A percentile compares a stretch with the other conserved stretches of the same genome.
These are phyloP conservation scores for Aethina tumida DNA, from an alignment of 1,140 invertebrate species.

Conservation along the genomic window DNA sequence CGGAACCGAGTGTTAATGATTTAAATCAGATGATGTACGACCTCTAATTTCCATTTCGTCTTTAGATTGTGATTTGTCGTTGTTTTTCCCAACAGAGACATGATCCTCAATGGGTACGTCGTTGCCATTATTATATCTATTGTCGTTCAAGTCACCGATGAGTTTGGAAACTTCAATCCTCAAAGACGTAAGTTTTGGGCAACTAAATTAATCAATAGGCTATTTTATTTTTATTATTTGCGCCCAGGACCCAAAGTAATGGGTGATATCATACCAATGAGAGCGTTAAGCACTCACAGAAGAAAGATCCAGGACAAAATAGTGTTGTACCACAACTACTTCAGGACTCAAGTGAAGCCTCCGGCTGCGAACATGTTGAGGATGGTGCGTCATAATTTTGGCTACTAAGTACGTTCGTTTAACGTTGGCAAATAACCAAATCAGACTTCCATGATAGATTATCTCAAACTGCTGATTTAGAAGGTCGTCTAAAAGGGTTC, in stretches of 20 bases:
- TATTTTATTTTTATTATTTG: too few species aligned
- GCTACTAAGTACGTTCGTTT: background rate
- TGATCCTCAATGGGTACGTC: too few species aligned
- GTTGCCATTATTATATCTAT: background rate
- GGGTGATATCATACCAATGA: constrained; percentile 51
- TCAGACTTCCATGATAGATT: too few species aligned
- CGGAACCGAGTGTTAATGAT: too few species aligned
- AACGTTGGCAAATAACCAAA: too few species aligned
- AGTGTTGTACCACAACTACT: constrained; percentile 67
- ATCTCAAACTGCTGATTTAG: too few species aligned
- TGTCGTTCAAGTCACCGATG: background rate
- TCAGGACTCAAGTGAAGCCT: constrained; percentile 61
- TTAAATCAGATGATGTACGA: too few species aligned
- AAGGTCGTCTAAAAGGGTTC: background rate
- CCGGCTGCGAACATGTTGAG: constrained; percentile 68
- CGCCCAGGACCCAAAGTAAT: constrained; percentile 29
- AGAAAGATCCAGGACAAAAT: constrained; percentile 58
- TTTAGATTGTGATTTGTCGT: too few species aligned
- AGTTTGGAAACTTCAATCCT: constrained; percentile 8
- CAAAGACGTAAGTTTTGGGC: constrained; percentile 8
- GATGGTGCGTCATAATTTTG: constrained; percentile 50
- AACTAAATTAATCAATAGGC: background rate
- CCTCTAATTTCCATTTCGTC: too few species aligned
- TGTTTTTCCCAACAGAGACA: too few species aligned
- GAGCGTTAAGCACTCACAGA: constrained; percentile 45